Conservation (phyloP, 2,113 vertebrate species). For the Euleptes europaea region DNA sequence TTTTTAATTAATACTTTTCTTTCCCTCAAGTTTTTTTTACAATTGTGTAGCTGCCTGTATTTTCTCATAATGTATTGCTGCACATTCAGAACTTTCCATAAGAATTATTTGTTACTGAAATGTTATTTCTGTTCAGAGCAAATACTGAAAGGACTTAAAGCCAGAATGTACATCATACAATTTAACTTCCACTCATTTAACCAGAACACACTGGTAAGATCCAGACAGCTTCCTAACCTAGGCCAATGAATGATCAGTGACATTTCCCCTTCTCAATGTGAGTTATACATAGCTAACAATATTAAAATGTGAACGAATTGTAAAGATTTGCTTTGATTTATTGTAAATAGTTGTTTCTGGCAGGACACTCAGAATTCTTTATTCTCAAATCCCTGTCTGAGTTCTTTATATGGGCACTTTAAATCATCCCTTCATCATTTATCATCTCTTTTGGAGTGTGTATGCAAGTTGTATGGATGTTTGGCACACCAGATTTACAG, state of each 20-base stretch:
- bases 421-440: constrained; percentile 33
- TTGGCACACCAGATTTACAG: constrained; percentile 33
- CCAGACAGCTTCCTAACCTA: neutral
- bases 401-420: constrained; percentile 33
- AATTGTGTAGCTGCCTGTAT: neutral
- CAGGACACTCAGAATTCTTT: constrained; percentile 32
- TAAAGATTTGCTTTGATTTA: constrained; percentile 31
- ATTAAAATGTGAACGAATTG: constrained; percentile 31
- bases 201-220: constrained; percentile 9
- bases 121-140: constrained; percentile 4
- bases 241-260: neutral
- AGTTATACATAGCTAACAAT: constrained; percentile 43
- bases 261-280: constrained; percentile 30
- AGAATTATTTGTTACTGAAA: constrained; percentile 8
- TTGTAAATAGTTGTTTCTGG: constrained; percentile 43
- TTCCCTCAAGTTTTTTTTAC: neutral
- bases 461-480: constrained; percentile 15
- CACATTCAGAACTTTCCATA: neutral
- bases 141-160: neutral
- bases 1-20: neutral
- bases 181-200: constrained; percentile 1
- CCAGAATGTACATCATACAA: constrained; percentile 7
- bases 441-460: neutral
- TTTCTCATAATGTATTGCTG: neutral
- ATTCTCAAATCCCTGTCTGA: constrained; percentile 33